Percentiles rank a stretch among this genome's conserved stretches.
phyloP scores from a whole-genome alignment of 37 sponge, comb jelly and placozoan genomes.

The Diacarnus erythraeanus region DNA sequence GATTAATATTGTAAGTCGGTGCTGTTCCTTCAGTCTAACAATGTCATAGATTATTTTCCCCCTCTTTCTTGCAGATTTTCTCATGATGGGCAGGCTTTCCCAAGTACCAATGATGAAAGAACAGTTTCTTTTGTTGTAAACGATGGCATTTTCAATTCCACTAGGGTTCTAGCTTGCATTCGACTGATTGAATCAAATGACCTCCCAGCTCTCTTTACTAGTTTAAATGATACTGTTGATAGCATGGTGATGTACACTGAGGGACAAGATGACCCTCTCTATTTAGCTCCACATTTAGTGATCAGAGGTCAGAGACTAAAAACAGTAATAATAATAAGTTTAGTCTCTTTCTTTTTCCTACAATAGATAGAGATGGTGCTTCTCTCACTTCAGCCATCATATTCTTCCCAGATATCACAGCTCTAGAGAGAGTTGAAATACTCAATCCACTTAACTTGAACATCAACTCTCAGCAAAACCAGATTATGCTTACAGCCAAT shows the following conservation, averaged over 20 bases:
- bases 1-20: slow-evolving; percentile 33
- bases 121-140: slow-evolving; percentile 46
- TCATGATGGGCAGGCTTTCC: slow-evolving; percentile 15
- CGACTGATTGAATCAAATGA: slow-evolving; percentile 35
- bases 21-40: not conserved
- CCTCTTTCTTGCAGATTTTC: not conserved
- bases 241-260: slow-evolving; percentile 54
- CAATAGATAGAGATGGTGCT: slow-evolving; percentile 22
- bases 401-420: not conserved
- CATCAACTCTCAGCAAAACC: not conserved
- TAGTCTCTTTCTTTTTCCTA: too few relatives aligned
- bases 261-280: slow-evolving; percentile 38
- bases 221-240: slow-evolving; percentile 45
- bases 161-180: slow-evolving; percentile 22
- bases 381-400: slow-evolving; percentile 28
- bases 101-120: slow-evolving; percentile 11
- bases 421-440: not conserved
- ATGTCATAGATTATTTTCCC: not conserved
- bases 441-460: slow-evolving; percentile 1
- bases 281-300: slow-evolving; percentile 15
- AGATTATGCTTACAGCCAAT: not conserved
- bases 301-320: slow-evolving; percentile 53
- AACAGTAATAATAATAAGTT: too few relatives aligned
- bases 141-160: slow-evolving; percentile 58
- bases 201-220: slow-evolving; percentile 22